Percentiles rank a stretch among this genome's conserved stretches.
These are phyloP conservation scores for Aurelia sp. DNA, from an alignment of 30 jellyfish, hydroid and myxozoan species.

Conservation along the genomic window DNA sequence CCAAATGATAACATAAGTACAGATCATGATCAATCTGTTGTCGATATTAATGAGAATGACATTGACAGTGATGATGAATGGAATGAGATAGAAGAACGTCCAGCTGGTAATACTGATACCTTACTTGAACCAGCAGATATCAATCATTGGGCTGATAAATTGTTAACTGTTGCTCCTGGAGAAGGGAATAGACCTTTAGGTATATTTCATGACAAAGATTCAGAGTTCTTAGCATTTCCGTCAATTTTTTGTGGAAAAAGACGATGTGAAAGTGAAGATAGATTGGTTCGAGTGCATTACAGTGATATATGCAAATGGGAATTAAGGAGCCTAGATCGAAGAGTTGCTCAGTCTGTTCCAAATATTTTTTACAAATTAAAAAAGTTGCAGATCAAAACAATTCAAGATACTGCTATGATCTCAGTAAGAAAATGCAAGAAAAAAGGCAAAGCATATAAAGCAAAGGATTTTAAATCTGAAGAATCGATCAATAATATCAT, in stretches of 20 bases:
- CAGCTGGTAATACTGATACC: slow-evolving; percentile 40
- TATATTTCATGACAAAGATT: slow-evolving; percentile 20
- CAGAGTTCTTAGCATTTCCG: slow-evolving; percentile 42
- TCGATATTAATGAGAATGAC: background rate
- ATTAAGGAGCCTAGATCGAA: slow-evolving; percentile 21
- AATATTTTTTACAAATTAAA: slow-evolving; percentile 26
- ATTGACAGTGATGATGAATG: slow-evolving; percentile 29
- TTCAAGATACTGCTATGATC: slow-evolving; percentile 37
- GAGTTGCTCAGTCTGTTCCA: slow-evolving; percentile 51
- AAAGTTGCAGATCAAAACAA: slow-evolving; percentile 32
- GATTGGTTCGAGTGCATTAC: slow-evolving; percentile 15
- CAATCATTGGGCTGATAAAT: background rate
- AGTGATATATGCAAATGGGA: slow-evolving; percentile 53
- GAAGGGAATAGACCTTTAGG: slow-evolving; percentile 59
- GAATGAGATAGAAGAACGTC: slow-evolving; percentile 15
- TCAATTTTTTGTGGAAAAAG: slow-evolving; percentile 36
- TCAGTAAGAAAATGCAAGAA: slow-evolving; percentile 34
- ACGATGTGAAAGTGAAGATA: background rate
- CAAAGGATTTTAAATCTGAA: slow-evolving; percentile 2
- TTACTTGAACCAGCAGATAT: slow-evolving; percentile 6
- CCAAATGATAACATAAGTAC: background rate
- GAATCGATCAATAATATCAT: slow-evolving; percentile 1
- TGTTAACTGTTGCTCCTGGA: slow-evolving; percentile 37
- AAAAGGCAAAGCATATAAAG: slow-evolving; percentile 13
- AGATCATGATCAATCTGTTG: background rate